phyloP scores from a whole-genome alignment of 2,797 vertebrate species.

The Fringilla coelebs region DNA sequence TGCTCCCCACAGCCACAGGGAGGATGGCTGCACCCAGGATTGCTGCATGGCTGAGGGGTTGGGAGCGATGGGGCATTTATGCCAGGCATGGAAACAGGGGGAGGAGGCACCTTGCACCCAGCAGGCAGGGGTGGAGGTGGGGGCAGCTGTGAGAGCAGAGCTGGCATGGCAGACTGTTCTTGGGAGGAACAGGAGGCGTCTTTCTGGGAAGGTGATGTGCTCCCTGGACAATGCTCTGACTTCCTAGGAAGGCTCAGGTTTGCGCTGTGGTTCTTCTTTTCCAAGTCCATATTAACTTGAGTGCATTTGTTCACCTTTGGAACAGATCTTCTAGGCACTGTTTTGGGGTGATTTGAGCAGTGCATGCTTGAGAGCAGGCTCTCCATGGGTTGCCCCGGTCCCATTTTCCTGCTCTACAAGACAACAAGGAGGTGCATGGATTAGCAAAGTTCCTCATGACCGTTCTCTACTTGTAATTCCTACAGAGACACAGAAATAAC shows the following conservation, averaged over 20 bases:
- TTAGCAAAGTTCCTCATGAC: not conserved
- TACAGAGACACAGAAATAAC: not conserved
- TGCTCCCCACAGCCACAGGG: conserved; percentile 48
- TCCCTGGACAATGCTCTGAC: not conserved
- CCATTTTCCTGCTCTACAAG: conserved; percentile 70
- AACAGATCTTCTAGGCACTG: conserved; percentile 37
- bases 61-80: rapidly evolving
- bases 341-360: conserved; percentile 1
- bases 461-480: not conserved
- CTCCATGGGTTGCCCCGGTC: conserved; percentile 75
- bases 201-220: not conserved
- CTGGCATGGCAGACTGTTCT: not conserved
- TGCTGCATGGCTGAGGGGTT: conserved; percentile 41
- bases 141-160: not conserved
- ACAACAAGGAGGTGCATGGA: not conserved
- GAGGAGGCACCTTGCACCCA: not conserved
- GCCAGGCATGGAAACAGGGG: not conserved
- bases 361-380: conserved; percentile 74
- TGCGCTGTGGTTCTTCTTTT: not conserved
- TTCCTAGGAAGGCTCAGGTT: not conserved
- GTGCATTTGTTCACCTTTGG: conserved; percentile 76
- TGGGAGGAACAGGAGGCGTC: not conserved
- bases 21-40: conserved; percentile 54
- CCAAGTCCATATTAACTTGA: conserved; percentile 72
- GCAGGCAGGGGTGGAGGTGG: not conserved